Percentiles rank a stretch among this genome's conserved stretches.
Conservation (phyloP, 2,113 vertebrate genomes). For the Pimephales promelas region DNA sequence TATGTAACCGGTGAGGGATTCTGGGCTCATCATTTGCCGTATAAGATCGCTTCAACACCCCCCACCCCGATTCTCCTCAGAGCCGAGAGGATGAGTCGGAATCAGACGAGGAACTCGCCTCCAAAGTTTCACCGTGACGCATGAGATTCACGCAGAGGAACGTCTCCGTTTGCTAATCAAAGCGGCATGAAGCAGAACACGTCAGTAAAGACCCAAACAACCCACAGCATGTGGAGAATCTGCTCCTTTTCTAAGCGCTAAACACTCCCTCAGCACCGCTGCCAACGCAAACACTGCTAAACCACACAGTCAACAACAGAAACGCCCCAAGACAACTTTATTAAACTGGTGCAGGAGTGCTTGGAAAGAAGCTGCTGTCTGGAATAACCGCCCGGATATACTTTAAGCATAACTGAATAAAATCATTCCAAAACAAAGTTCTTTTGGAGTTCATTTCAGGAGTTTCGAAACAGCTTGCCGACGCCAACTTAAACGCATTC, state of each 20-base stretch:
- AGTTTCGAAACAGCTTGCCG: too few relatives aligned
- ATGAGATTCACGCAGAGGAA: constrained; percentile 41
- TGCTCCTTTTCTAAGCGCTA: background rate
- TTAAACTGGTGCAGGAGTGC: constrained; percentile 1
- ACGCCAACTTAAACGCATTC: too few relatives aligned
- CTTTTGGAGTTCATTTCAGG: too few relatives aligned
- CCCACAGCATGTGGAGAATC: background rate
- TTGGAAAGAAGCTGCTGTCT: background rate
- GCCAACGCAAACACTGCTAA: constrained; percentile 10
- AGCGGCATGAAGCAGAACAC: constrained; percentile 19
- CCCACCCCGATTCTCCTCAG: background rate
- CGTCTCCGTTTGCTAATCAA: constrained; percentile 35
- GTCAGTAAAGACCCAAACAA: constrained; percentile 2
- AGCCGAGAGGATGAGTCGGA: background rate
- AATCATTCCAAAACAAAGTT: too few relatives aligned
- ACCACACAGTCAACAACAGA: constrained; percentile 23
- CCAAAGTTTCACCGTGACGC: constrained; percentile 29
- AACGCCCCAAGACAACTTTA: background rate
- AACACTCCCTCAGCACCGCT: constrained; percentile 2
- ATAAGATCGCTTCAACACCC: constrained; percentile 21
- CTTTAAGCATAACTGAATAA: too few relatives aligned
- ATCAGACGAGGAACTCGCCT: background rate
- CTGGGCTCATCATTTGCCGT: constrained; percentile 35
- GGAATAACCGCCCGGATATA: too few relatives aligned
- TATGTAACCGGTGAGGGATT: constrained; percentile 64